Conservation (phyloP, 2,113 vertebrate genomes). For the Acrocephalus arundinaceus region DNA sequence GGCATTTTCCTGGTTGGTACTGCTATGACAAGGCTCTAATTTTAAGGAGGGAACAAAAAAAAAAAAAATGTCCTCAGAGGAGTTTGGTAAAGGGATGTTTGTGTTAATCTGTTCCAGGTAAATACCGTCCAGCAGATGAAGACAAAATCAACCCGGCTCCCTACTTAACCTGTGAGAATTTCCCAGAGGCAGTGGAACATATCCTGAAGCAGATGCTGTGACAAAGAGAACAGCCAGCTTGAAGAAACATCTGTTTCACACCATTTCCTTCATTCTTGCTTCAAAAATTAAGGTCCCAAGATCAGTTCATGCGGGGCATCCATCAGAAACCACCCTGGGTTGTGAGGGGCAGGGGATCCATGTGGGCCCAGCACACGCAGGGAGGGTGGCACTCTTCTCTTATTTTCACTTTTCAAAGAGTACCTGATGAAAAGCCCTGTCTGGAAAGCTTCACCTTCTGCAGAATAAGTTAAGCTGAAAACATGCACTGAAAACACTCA, state of each 20-base stretch:
- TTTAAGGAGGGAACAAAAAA: accelerated
- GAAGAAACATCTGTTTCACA: neutral
- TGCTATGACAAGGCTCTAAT: neutral
- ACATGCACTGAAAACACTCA: neutral
- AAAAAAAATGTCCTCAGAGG: accelerated
- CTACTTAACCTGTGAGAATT: conserved; percentile 84
- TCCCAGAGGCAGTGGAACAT: conserved; percentile 88
- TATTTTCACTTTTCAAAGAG: neutral
- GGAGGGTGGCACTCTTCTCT: neutral
- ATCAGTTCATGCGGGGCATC: neutral
- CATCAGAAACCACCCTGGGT: neutral
- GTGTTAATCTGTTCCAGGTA: conserved; percentile 74
- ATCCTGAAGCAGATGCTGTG: conserved; percentile 78
- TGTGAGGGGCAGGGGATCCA: neutral
- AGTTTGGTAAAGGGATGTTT: neutral
- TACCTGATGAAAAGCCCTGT: neutral
- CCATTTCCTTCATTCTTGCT: neutral
- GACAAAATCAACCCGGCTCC: conserved; percentile 82
- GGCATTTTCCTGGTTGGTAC: neutral
- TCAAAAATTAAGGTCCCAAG: neutral
- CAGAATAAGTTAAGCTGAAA: neutral
- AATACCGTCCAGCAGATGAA: conserved; percentile 88
- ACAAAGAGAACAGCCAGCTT: neutral
- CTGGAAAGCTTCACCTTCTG: neutral
- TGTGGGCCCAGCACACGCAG: neutral